Base-by-base conservation (phyloP, 2,113 vertebrate genomes). In the Collichthys lucidus region DNA sequence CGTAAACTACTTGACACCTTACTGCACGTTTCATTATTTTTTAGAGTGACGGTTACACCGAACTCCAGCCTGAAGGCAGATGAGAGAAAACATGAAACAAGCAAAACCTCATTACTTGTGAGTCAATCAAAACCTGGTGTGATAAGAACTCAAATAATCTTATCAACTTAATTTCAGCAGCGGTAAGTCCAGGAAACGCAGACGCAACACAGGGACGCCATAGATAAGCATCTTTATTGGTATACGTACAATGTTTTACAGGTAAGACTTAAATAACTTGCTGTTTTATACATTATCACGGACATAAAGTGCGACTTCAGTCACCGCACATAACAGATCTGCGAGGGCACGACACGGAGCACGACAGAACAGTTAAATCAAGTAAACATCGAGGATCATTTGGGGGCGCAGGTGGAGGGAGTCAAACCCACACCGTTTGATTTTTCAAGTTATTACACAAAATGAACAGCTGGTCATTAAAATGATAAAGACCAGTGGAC, bases 241-340 rank as follows among this genome's bases (percentile, higher is more conserved):
- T 77, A 84, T 83, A 87, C 74, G 83, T 31, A 87, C 22, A 86
- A 24, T 57, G 64, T 87, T 91, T 86, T 49, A 92, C 85, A 92
- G 50, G 4, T 76, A 74, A 88, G 89, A 92, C 86, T 94, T 95
- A 95, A 94, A 94, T 95, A 93, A 89, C 74, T 84, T 77, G 63
- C 59, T 71, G 79, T 92, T 92, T 89, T 90, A 79, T 86, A 92
- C 80, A 93, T 81, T 47, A 77, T 82, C 72, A 93, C 83, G 80
- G 73, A 92, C 86, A 78, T 40, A 80, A 79, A 69, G 82, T 77
- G 80, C 46, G 55, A 84, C 73, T 85, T 64, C n/a, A 76, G 87
- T 76, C 79, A 88, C 77, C 75, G 83, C 65, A 82, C 70, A 17
- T 77, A 70, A 86, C 77, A 77, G 71, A 73, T 80, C 66, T 22